Evolutionary conservation across 1,140 invertebrate genomes (phyloP).

Genomic region (Chironomus tepperi): DNA sequence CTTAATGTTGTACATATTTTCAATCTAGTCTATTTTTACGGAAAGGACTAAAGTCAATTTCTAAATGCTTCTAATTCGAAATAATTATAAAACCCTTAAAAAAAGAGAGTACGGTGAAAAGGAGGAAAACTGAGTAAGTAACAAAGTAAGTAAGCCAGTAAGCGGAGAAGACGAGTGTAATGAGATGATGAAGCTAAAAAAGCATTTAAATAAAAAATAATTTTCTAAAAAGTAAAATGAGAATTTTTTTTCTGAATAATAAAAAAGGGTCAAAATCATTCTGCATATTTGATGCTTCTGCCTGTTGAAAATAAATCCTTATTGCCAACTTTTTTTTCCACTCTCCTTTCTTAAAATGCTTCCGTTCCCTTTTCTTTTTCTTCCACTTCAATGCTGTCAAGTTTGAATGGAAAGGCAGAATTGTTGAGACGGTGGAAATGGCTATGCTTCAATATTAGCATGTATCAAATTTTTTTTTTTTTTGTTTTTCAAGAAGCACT

Average conservation of each 20-base stretch:
- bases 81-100: conserved; percentile 1
- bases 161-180: too few species aligned
- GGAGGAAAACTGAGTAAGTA: too few species aligned
- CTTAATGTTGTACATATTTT: too few species aligned
- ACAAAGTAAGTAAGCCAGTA: too few species aligned
- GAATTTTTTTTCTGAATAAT: background rate
- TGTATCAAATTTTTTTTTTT: conserved; percentile 1
- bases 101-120: background rate
- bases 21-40: too few species aligned
- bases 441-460: background rate
- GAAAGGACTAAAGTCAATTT: background rate
- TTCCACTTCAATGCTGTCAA: background rate
- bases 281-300: conserved; percentile 7
- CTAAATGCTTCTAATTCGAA: conserved; percentile 2
- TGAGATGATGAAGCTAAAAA: too few species aligned
- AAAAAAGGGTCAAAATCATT: conserved; percentile 15
- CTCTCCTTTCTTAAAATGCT: background rate
- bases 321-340: background rate
- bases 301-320: conserved; percentile 13
- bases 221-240: conserved; percentile 3
- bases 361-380: background rate
- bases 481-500: background rate
- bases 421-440: background rate
- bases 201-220: conserved; percentile 10
- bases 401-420: background rate